Evolutionary conservation across 2,113 vertebrate genomes (phyloP), one percentile per base, ranked within the genome.

Genomic region (Tachysurus vachellii): DNA sequence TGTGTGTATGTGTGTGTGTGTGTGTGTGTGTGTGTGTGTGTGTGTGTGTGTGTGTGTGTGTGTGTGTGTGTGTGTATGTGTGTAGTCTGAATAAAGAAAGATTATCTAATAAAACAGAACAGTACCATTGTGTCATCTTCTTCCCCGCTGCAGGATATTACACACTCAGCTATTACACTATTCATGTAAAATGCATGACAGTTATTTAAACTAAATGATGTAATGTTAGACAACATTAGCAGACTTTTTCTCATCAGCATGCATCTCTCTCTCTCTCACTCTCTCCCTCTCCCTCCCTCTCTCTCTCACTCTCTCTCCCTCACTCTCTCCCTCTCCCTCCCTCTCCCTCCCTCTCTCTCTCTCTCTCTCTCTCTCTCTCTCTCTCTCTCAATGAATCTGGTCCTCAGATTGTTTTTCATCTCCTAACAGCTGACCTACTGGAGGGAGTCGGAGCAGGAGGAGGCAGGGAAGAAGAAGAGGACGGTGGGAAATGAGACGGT

Each of bases 371-470:
- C 83, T 84, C 54, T 42, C 56, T 59, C 21, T 14, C 57, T 62
- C 36, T 50, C 42, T 66, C 80, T 50, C 13, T 57, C 47, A 87
- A 77, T 83, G 36, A 84, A 26, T 44, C 19, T 13, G 13, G 47
- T 31, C n/a, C 17, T 84, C 21, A 73, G 50, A 73, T 0, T 14
- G 28, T 64, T 85, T 68, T 56, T 28, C 50, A 28, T 70, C 13
- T 85, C 88, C 92, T 92, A 91, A 87, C 93, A 99, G 98, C 94
- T 99, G 93, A 95, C 92, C 93, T 99, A 96, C 94, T 96, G 98
- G 97, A 99, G 96, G 90, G 97, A 98, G 82, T 89, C 88, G 86
- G 97, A 99, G 90, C 94, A 96, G 93, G 97, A 99, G 89, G 97
- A 97, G 89, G 93, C 94, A 0, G 95, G 94, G 31, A 95, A 94